Evolutionary conservation across 2,888 invertebrate genomes (phyloP).

Genomic region (Erannis defoliaria): DNA sequence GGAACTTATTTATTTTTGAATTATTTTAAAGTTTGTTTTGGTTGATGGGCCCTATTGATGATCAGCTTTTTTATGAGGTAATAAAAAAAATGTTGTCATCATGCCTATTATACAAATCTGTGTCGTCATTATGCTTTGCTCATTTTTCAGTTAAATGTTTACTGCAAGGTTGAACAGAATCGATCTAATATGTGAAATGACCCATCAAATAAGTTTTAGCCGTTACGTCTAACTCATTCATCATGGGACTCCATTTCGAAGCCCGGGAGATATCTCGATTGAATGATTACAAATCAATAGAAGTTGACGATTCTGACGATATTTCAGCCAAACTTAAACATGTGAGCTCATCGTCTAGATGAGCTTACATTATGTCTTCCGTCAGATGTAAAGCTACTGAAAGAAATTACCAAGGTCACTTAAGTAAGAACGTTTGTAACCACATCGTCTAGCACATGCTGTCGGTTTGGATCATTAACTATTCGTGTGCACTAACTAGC

Average conservation of each 20-base stretch:
- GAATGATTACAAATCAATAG: constrained; percentile 26
- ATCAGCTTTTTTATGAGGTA: too few species aligned
- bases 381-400: too few species aligned
- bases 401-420: too few species aligned
- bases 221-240: constrained; percentile 7
- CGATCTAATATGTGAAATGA: background rate
- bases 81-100: too few species aligned
- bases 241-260: constrained; percentile 17
- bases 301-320: constrained; percentile 4
- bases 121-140: background rate
- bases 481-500: background rate
- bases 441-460: background rate
- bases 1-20: too few species aligned
- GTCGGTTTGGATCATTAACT: background rate
- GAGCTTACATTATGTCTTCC: too few species aligned
- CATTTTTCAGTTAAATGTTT: background rate
- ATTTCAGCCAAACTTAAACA: background rate
- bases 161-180: background rate
- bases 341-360: background rate
- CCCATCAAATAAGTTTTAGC: background rate
- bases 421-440: too few species aligned
- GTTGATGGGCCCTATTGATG: too few species aligned
- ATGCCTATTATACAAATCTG: too few species aligned
- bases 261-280: constrained; percentile 9
- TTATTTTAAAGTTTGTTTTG: too few species aligned